phyloP scores from a whole-genome alignment of 2,113 vertebrate species.

The Cariama cristata region DNA sequence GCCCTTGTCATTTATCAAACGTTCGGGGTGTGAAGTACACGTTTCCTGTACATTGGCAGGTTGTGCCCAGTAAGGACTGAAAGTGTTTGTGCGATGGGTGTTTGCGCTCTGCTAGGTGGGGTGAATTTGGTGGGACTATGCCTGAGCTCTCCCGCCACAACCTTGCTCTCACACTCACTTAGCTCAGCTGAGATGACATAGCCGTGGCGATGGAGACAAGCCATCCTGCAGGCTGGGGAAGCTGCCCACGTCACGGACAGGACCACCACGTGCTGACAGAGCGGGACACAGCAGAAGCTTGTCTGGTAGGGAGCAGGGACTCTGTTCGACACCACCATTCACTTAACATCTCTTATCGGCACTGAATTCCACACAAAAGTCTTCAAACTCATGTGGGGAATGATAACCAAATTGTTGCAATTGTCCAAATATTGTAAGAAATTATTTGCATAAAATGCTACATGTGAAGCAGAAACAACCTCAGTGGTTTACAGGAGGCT shows the following conservation, averaged over 20 bases:
- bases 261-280: background rate
- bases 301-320: background rate
- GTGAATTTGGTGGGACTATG: background rate
- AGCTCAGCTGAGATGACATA: background rate
- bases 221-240: background rate
- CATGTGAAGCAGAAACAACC: background rate
- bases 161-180: background rate
- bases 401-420: background rate
- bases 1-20: background rate
- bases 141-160: background rate
- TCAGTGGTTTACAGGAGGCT: background rate
- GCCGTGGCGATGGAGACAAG: background rate
- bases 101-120: background rate
- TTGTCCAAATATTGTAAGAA: background rate
- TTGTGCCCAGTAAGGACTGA: background rate
- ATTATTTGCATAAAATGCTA: conserved; percentile 48
- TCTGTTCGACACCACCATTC: background rate
- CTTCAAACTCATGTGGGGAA: background rate
- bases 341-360: background rate
- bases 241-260: rapidly evolving
- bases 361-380: background rate
- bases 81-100: background rate
- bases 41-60: background rate
- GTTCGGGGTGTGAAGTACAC: background rate
- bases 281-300: background rate